A percentile compares a stretch with the other conserved stretches of the same genome.
These are phyloP conservation scores for Albula glossodonta DNA, from an alignment of 2,113 vertebrate genomes.

Conservation along the genomic window DNA sequence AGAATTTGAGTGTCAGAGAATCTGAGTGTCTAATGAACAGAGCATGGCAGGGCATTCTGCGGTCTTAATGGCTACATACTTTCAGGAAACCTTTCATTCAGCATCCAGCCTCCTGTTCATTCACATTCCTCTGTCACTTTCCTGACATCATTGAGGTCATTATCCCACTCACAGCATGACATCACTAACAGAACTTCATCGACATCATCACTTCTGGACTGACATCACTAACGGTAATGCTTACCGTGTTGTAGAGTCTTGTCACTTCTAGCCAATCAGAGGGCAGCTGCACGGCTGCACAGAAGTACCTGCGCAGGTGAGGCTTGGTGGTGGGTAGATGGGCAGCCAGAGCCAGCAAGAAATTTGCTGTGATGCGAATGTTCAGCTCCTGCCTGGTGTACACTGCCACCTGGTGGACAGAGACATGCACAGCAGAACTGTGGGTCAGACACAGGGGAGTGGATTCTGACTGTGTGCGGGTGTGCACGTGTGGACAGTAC, in stretches of 20 bases:
- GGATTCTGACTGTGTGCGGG: neutral
- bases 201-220: too few relatives aligned
- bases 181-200: neutral
- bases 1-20: neutral
- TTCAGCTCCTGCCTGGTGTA: slow-evolving; percentile 85
- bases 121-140: too few relatives aligned
- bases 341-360: slow-evolving; percentile 78
- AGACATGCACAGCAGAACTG: neutral
- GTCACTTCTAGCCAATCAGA: slow-evolving; percentile 88
- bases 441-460: neutral
- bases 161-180: neutral
- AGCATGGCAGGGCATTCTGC: too few relatives aligned
- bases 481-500: neutral
- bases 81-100: too few relatives aligned
- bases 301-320: slow-evolving; percentile 80
- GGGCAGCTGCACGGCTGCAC: slow-evolving; percentile 77
- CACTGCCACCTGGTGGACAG: slow-evolving; percentile 73
- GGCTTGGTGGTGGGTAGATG: slow-evolving; percentile 67
- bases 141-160: too few relatives aligned
- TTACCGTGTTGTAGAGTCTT: slow-evolving; percentile 68
- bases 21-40: too few relatives aligned
- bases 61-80: too few relatives aligned
- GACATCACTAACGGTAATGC: slow-evolving; percentile 15
- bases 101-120: too few relatives aligned
- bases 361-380: slow-evolving; percentile 82